Evolutionary conservation across 2,888 invertebrate genomes (phyloP).

Genomic region (Epinotia nisella): DNA sequence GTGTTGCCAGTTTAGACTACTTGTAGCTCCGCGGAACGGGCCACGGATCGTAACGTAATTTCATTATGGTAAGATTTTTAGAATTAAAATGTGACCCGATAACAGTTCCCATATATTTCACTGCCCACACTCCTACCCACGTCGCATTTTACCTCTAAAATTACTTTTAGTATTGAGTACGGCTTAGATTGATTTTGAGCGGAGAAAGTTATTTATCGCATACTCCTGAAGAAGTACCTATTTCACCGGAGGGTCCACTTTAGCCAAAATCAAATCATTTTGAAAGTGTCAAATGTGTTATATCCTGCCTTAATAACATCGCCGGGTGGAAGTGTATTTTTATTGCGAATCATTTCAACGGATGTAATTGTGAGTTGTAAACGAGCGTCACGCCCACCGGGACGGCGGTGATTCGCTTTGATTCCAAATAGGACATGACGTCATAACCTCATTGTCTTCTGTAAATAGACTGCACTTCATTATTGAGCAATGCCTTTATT

Average conservation of each 20-base stretch:
- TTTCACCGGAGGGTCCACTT: background rate
- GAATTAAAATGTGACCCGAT: background rate
- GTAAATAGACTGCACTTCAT: slow-evolving; percentile 16
- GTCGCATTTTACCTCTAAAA: background rate
- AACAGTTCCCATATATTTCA: background rate
- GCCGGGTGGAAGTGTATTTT: slow-evolving; percentile 7
- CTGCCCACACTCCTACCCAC: background rate
- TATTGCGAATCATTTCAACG: slow-evolving; percentile 20
- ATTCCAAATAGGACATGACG: slow-evolving; percentile 31
- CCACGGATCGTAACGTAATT: background rate
- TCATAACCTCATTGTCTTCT: slow-evolving; percentile 19
- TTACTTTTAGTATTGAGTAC: background rate
- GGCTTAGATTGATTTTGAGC: background rate
- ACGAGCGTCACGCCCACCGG: slow-evolving; percentile 14
- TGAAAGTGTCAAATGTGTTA: slow-evolving; percentile 7
- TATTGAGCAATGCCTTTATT: slow-evolving; percentile 21
- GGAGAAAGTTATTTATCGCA: background rate
- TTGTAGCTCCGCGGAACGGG: no score
- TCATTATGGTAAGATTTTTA: no score
- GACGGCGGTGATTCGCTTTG: slow-evolving; percentile 25
- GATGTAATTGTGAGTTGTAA: slow-evolving; percentile 24
- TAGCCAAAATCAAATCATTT: background rate
- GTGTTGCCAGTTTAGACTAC: no score
- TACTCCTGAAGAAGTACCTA: background rate
- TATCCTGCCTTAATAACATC: slow-evolving; percentile 3